Percentiles rank a stretch among this genome's conserved stretches.
Conservation (phyloP, 1,140 invertebrate genomes). For the Drosophila athabasca region DNA sequence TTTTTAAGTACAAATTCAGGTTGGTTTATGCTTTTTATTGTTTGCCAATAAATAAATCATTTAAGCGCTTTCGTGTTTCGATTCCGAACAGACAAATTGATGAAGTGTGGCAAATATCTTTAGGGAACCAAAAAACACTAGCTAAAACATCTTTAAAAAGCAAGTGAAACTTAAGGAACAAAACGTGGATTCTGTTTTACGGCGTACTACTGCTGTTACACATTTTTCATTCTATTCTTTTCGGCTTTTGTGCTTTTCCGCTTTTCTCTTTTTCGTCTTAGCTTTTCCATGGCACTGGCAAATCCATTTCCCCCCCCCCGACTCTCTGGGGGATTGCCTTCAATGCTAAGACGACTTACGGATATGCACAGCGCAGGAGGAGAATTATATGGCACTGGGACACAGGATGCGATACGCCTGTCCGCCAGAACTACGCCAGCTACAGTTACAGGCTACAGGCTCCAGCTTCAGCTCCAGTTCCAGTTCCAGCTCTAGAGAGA, state of each 20-base stretch:
- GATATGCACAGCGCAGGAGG: conserved; percentile 18
- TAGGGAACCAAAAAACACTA: conserved; percentile 23
- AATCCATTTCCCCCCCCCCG: conserved; percentile 57
- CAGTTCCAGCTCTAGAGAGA: too few relatives aligned
- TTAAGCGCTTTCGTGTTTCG: conserved; percentile 10
- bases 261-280: conserved; percentile 11
- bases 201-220: conserved; percentile 41
- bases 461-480: not conserved
- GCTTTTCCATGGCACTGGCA: conserved; percentile 26
- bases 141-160: conserved; percentile 39
- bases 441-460: too few relatives aligned
- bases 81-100: conserved; percentile 28
- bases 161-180: conserved; percentile 2
- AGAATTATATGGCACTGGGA: conserved; percentile 27
- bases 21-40: not conserved
- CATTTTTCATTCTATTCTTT: conserved; percentile 25
- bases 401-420: conserved; percentile 31
- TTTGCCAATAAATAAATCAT: conserved; percentile 56
- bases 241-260: not conserved
- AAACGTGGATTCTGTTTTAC: not conserved
- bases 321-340: conserved; percentile 46
- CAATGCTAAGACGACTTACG: conserved; percentile 54
- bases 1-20: not conserved
- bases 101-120: conserved; percentile 33
- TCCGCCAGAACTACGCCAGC: not conserved